phyloP scores from a whole-genome alignment of 2,113 vertebrate genomes.

The Nannobrachium achirus region DNA sequence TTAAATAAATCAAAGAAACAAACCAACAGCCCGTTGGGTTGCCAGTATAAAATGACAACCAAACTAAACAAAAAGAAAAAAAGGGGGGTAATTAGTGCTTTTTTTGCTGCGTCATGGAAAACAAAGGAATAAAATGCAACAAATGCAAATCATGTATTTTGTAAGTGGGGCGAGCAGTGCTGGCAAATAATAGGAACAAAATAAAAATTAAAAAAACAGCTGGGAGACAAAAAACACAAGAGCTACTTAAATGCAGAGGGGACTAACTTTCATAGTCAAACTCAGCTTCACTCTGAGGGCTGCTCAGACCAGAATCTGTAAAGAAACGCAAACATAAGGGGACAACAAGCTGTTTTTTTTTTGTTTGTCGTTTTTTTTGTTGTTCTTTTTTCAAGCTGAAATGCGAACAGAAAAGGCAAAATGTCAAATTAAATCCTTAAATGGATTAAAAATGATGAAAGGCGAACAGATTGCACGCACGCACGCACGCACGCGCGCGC shows the following conservation, averaged over 20 bases:
- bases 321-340: slow-evolving; percentile 88
- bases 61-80: slow-evolving; percentile 45
- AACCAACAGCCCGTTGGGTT: slow-evolving; percentile 46
- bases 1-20: slow-evolving; percentile 28
- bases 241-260: slow-evolving; percentile 85
- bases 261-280: slow-evolving; percentile 99
- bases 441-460: slow-evolving; percentile 65
- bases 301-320: slow-evolving; percentile 97
- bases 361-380: no score
- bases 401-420: slow-evolving; percentile 54
- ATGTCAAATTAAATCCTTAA: slow-evolving; percentile 73
- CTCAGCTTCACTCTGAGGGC: slow-evolving; percentile 95
- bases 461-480: slow-evolving; percentile 31
- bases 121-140: slow-evolving; percentile 63
- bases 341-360: slow-evolving; percentile 39
- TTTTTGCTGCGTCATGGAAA: slow-evolving; percentile 56
- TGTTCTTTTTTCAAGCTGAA: slow-evolving; percentile 43
- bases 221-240: slow-evolving; percentile 74
- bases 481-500: neutral
- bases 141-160: slow-evolving; percentile 50
- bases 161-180: slow-evolving; percentile 66
- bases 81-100: slow-evolving; percentile 55
- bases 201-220: slow-evolving; percentile 46
- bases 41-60: slow-evolving; percentile 36
- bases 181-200: slow-evolving; percentile 58